A percentile compares a stretch with the other conserved stretches of the same genome.
Conservation (phyloP, 2,797 vertebrate species). For the Cheirogaleus major region DNA sequence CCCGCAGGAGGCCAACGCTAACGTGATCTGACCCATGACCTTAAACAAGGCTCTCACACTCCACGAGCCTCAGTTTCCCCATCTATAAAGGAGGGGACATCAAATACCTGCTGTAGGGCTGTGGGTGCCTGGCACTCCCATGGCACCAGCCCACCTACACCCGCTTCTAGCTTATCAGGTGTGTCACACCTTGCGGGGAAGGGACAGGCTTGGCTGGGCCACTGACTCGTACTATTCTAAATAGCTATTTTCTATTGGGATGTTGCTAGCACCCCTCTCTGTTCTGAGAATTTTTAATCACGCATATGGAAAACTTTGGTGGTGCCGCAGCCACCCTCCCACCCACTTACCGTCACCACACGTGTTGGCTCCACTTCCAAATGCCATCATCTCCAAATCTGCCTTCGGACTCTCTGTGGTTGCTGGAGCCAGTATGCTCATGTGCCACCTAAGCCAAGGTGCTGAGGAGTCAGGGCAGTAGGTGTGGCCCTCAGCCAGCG, state of each 20-base stretch:
- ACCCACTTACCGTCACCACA: background rate
- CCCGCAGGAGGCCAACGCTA: fast-evolving
- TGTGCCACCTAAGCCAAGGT: background rate
- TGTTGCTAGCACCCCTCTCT: background rate
- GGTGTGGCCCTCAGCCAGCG: background rate
- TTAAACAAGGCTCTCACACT: background rate
- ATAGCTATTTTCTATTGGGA: background rate
- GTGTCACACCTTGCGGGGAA: background rate
- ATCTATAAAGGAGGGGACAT: background rate
- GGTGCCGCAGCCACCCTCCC: fast-evolving
- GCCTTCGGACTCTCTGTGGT: background rate
- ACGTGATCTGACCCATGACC: background rate
- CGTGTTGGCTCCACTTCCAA: background rate
- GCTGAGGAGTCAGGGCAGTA: background rate
- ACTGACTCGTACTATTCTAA: no score
- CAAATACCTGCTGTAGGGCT: background rate
- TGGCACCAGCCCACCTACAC: background rate
- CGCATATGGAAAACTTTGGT: fast-evolving
- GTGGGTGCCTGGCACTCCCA: background rate
- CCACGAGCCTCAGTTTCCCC: background rate
- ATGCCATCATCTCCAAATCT: background rate
- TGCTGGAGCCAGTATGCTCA: background rate
- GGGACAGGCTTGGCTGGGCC: no score
- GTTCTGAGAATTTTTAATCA: background rate
- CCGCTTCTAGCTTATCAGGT: background rate